A percentile compares a stretch with the other conserved stretches of the same genome.
These are phyloP conservation scores for Sebastes oblongus DNA, from an alignment of 2,797 vertebrate species.

Conservation along the genomic window DNA sequence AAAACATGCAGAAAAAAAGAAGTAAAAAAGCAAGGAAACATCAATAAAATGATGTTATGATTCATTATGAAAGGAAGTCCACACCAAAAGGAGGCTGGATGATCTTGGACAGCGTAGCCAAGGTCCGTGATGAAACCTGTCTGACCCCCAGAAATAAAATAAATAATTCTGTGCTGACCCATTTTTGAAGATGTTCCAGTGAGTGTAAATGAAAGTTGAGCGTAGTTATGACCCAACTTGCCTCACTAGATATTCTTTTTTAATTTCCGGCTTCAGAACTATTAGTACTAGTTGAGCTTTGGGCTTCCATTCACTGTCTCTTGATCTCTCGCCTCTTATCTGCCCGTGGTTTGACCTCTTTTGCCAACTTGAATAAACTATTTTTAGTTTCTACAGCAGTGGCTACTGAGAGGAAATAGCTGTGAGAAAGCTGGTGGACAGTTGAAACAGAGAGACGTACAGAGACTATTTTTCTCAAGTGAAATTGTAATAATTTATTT, in stretches of 20 bases:
- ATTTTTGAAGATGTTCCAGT: conserved; percentile 19
- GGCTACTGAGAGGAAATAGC: not conserved
- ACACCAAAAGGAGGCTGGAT: not conserved
- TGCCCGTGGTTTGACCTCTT: not conserved
- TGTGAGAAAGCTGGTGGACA: not conserved
- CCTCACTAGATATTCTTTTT: not conserved
- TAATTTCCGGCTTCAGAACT: conserved; percentile 21
- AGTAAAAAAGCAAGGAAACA: not conserved
- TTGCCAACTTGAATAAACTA: not conserved
- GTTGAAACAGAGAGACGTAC: not conserved
- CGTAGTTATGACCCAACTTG: conserved; percentile 2
- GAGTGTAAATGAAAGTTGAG: conserved; percentile 19
- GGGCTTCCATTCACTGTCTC: not conserved
- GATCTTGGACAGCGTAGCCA: not conserved
- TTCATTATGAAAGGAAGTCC: not conserved
- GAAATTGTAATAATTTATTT: not conserved
- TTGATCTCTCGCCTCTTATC: not conserved
- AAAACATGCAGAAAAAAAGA: not conserved
- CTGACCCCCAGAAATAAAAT: conserved; percentile 16
- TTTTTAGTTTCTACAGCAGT: not conserved
- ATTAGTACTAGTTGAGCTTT: not conserved
- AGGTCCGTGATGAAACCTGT: conserved; percentile 18
- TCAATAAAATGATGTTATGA: not conserved
- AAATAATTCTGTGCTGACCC: not conserved
- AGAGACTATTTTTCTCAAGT: not conserved